These are phyloP conservation scores for Eumacrocentrus americanus DNA, from an alignment of 2,888 invertebrate species.

Conservation along the genomic window DNA sequence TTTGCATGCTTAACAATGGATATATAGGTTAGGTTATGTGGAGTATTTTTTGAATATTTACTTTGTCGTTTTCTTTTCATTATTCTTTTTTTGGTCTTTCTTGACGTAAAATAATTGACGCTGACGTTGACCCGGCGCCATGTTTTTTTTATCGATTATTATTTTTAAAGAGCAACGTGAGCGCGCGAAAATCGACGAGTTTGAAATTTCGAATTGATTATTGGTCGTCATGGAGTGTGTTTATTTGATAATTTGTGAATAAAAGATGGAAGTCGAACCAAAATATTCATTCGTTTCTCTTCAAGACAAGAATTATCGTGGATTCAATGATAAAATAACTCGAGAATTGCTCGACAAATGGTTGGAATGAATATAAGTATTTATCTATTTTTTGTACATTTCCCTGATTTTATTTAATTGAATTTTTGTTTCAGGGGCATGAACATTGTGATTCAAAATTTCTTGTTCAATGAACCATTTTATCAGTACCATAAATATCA, in stretches of 20 bases:
- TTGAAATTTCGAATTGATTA: too few species aligned
- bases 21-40: background rate
- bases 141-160: constrained; percentile 34
- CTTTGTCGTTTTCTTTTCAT: constrained; percentile 52
- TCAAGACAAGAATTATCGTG: constrained; percentile 45
- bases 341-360: constrained; percentile 57
- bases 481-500: constrained; percentile 58
- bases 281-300: constrained; percentile 57
- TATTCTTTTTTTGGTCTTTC: constrained; percentile 53
- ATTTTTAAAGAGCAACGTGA: too few species aligned
- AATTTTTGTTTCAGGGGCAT: constrained; percentile 55
- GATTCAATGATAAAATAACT: constrained; percentile 45
- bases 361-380: constrained; percentile 38
- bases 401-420: constrained; percentile 7
- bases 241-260: too few species aligned
- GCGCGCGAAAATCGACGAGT: too few species aligned
- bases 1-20: background rate
- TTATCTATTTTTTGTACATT: background rate
- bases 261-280: too few species aligned
- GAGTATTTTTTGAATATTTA: constrained; percentile 34
- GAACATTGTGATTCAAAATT: constrained; percentile 58
- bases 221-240: too few species aligned
- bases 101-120: constrained; percentile 53
- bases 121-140: constrained; percentile 58
- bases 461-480: constrained; percentile 61